Evolutionary conservation across 2,888 invertebrate species (phyloP).

Genomic region (Theretra japonica): DNA sequence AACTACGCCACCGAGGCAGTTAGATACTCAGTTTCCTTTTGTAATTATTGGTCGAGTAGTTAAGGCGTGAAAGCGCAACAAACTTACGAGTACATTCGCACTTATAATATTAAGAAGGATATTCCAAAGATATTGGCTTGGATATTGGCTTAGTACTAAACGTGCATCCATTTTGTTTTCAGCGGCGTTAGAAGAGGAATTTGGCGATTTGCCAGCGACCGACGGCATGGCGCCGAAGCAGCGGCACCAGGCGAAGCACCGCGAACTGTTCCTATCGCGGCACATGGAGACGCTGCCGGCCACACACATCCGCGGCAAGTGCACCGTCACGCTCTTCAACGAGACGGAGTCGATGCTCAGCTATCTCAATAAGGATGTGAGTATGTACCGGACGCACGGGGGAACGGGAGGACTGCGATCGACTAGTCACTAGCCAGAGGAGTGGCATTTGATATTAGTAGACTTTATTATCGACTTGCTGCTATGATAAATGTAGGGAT

Average conservation of each 20-base stretch:
- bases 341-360: slow-evolving; percentile 98
- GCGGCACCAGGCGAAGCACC: slow-evolving; percentile 97
- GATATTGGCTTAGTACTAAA: background rate
- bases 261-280: slow-evolving; percentile 98
- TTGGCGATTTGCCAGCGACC: slow-evolving; percentile 84
- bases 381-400: slow-evolving; percentile 78
- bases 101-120: too few relatives aligned
- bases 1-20: too few relatives aligned
- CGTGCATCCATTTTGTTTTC: slow-evolving; percentile 46
- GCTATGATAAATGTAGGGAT: too few relatives aligned
- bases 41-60: too few relatives aligned
- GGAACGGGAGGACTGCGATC: slow-evolving; percentile 29
- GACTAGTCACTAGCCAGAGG: background rate
- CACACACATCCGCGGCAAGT: slow-evolving; percentile 99
- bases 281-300: slow-evolving; percentile 99
- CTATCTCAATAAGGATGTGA: slow-evolving; percentile 98
- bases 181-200: slow-evolving; percentile 89
- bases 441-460: too few relatives aligned
- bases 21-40: too few relatives aligned
- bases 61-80: too few relatives aligned
- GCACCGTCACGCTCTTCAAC: slow-evolving; percentile 98
- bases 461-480: too few relatives aligned
- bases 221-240: slow-evolving; percentile 92
- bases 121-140: background rate
- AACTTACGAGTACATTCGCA: too few relatives aligned